A percentile compares a stretch with the other conserved stretches of the same genome.
phyloP scores from a whole-genome alignment of 1,140 invertebrate genomes.

The Anastrepha obliqua region DNA sequence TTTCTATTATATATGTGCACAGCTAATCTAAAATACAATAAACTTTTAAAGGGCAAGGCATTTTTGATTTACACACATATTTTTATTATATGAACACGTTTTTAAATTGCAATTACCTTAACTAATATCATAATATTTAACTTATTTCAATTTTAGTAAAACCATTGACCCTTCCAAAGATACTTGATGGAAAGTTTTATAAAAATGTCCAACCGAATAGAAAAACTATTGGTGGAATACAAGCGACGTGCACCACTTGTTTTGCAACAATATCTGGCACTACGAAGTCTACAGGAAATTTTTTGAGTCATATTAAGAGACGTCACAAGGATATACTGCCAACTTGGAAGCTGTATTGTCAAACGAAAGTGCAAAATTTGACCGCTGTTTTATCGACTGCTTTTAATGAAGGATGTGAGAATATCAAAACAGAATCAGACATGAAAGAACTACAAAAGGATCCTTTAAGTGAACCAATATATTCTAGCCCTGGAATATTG shows the following conservation, averaged over 20 bases:
- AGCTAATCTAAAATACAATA: no score
- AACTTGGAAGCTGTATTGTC: conserved; percentile 68
- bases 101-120: not conserved
- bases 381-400: not conserved
- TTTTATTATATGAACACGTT: no score
- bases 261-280: conserved; percentile 69
- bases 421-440: not conserved
- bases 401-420: not conserved
- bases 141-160: conserved; percentile 55
- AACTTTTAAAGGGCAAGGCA: no score
- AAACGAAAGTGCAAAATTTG: conserved; percentile 61
- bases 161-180: conserved; percentile 66
- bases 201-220: conserved; percentile 71
- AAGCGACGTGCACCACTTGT: conserved; percentile 71
- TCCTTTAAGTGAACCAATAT: not conserved
- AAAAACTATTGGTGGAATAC: conserved; percentile 69
- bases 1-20: no score
- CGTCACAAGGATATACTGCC: conserved; percentile 68
- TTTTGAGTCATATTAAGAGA: conserved; percentile 70
- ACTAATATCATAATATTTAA: not conserved
- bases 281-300: conserved; percentile 70
- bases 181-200: conserved; percentile 72
- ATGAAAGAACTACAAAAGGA: not conserved
- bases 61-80: no score
- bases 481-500: not conserved